Conservation (phyloP, 2,888 invertebrate species). For the Sicus ferrugineus region DNA sequence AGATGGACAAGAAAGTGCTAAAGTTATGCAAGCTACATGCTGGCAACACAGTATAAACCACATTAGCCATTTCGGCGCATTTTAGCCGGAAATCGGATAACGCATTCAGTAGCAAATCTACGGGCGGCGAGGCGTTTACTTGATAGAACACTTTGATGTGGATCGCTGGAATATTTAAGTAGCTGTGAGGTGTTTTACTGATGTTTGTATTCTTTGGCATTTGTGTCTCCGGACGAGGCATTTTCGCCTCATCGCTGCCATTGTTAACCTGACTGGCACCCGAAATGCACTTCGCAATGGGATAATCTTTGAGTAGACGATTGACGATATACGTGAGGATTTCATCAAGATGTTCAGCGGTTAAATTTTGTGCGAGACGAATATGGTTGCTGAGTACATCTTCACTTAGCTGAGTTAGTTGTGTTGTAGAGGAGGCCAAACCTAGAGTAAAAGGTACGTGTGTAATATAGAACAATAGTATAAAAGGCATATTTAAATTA, state of each 20-base stretch:
- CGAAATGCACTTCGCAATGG: constrained; percentile 51
- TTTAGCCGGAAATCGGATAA: constrained; percentile 65
- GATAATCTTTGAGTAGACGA: constrained; percentile 66
- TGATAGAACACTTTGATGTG: constrained; percentile 81
- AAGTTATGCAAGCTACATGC: constrained; percentile 82
- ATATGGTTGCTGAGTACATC: constrained; percentile 59
- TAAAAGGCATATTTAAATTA: too few species aligned
- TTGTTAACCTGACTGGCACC: constrained; percentile 15
- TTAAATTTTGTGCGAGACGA: constrained; percentile 63
- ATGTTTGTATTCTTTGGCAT: constrained; percentile 34
- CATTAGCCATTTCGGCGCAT: constrained; percentile 66
- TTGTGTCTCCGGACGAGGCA: constrained; percentile 14
- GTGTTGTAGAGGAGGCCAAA: constrained; percentile 64
- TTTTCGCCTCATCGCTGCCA: constrained; percentile 32
- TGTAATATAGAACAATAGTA: too few species aligned
- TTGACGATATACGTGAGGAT: constrained; percentile 68
- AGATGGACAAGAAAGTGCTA: constrained; percentile 83
- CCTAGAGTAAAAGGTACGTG: constrained; percentile 50
- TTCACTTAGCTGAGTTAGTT: constrained; percentile 63
- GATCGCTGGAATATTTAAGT: constrained; percentile 68
- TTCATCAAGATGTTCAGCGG: constrained; percentile 67
- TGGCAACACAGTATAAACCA: constrained; percentile 80
- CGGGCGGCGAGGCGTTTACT: constrained; percentile 68
- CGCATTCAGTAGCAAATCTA: constrained; percentile 62
- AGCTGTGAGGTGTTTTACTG: constrained; percentile 49